Conservation (phyloP, 37 sponge, comb jelly and placozoan species). For the Ianthella basta region DNA sequence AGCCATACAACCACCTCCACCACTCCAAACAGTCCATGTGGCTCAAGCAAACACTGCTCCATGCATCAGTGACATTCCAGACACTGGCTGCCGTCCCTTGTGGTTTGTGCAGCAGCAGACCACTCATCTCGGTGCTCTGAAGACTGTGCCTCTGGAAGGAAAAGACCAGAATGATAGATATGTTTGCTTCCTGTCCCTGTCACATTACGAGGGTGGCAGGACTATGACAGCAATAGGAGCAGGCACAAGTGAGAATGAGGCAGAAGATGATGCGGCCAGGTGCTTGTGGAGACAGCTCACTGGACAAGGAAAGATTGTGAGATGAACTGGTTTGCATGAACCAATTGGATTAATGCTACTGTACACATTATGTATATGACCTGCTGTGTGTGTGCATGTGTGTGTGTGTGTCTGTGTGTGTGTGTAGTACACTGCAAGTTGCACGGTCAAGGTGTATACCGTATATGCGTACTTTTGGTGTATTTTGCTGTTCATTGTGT, state of each 20-base stretch:
- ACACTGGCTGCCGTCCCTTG: too few species aligned
- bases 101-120: too few species aligned
- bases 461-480: not conserved
- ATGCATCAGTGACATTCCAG: too few species aligned
- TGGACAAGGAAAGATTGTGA: not conserved
- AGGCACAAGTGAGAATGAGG: not conserved
- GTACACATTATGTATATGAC: not conserved
- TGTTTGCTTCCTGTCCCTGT: not conserved
- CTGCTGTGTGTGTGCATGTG: constrained; percentile 20
- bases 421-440: not conserved
- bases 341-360: not conserved
- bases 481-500: not conserved
- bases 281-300: not conserved
- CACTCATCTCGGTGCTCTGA: too few species aligned
- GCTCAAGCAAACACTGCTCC: too few species aligned
- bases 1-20: too few species aligned
- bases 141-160: not conserved
- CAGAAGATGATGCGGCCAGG: not conserved
- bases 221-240: constrained; percentile 8
- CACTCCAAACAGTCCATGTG: too few species aligned
- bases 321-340: not conserved
- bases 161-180: not conserved
- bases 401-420: constrained; percentile 5
- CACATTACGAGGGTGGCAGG: not conserved
- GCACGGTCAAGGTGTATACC: not conserved